Evolutionary conservation across 1,140 invertebrate genomes (phyloP), one percentile per base, ranked within the genome.

Genomic region (Ditylenchus dipsaci): DNA sequence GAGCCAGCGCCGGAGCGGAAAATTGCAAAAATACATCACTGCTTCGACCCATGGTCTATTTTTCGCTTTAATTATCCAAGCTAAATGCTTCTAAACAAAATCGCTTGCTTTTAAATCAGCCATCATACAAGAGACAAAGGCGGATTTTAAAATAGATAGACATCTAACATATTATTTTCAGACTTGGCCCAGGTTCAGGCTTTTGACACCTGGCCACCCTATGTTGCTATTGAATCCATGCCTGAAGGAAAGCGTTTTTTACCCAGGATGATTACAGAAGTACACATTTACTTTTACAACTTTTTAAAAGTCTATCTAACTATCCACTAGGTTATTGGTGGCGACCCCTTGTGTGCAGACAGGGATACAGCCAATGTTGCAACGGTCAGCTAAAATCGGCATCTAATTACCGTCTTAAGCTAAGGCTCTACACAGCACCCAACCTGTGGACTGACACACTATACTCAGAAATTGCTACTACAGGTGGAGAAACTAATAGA

Each of bases 331-430:
- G 57, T 38, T 9, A 63, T 81, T 62, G 78, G 78, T 33, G 17
- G 53, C 9, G 76, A 79, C n/a, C 26, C 53, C 9, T 53, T 45
- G 17, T 82, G 80, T 62, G 62, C 38, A 15, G 71, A 81, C 30
- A 38, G 62, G 19, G 21, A 49, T 26, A 58, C 59, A 11, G 63
- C 71, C 27, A 13, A 53, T 7, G 70, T 82, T 81, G 79, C 30
- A 81, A 81, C 57, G 79, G 79, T n/a, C 78, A 76, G 11, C 60
- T 81, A 8, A 80, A 81, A 57, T 58, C 77, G 1, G 72, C 61
- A 3, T 67, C 72, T 23, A 65, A 49, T 11, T 80, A 82, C 63
- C 77, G 76, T n/a, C 68, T 81, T 60, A 74, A 75, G 60, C 49
- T 82, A n/a, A 65, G 77, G 27, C 65, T 82, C 8, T 81, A 65